Evolutionary conservation across 1,140 invertebrate species (phyloP).

Genomic region (Aphelenchoides fujianensis): DNA sequence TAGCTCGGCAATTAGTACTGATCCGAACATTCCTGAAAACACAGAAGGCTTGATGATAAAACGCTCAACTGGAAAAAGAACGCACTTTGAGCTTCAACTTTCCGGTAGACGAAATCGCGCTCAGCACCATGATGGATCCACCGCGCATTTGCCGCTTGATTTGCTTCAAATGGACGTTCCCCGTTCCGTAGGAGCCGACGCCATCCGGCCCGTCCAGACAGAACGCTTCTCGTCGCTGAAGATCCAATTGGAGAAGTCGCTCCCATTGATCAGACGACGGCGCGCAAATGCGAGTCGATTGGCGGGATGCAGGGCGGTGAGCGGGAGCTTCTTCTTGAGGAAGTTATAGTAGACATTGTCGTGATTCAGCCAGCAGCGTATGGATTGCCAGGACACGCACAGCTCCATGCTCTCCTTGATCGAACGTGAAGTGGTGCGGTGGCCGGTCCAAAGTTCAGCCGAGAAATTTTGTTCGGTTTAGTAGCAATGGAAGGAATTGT

Average conservation of each 20-base stretch:
- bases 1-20: not conserved
- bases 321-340: not conserved
- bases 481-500: too few relatives aligned
- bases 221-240: not conserved
- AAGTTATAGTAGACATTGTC: not conserved
- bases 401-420: too few relatives aligned
- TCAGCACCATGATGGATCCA: not conserved
- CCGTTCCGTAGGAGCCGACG: not conserved
- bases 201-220: not conserved
- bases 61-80: slow-evolving; percentile 8
- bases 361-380: not conserved
- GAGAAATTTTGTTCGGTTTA: too few relatives aligned
- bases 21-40: not conserved
- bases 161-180: not conserved
- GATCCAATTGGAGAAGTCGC: not conserved
- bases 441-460: too few relatives aligned
- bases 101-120: not conserved
- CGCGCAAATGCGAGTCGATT: not conserved
- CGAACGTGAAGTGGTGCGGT: too few relatives aligned
- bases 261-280: not conserved
- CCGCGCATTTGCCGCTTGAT: not conserved
- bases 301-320: not conserved
- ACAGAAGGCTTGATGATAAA: not conserved
- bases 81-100: not conserved
- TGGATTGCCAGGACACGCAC: too few relatives aligned